A percentile compares a stretch with the other conserved stretches of the same genome.
phyloP scores from a whole-genome alignment of 2,888 invertebrate species.

The Gari tellinella region DNA sequence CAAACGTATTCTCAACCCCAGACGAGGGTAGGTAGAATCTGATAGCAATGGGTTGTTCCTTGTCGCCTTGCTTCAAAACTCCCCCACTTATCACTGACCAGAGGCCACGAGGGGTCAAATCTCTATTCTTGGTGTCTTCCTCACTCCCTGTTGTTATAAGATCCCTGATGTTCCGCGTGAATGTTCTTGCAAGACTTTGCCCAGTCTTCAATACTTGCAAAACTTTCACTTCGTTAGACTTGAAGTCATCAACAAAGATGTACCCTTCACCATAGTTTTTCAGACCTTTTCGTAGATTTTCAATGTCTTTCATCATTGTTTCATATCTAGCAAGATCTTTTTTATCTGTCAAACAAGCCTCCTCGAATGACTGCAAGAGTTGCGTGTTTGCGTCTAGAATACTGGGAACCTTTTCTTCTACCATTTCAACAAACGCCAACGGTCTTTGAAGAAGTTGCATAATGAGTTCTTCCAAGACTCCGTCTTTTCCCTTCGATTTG shows the following conservation, averaged over 20 bases:
- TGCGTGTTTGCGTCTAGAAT: constrained; percentile 67
- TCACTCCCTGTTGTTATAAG: constrained; percentile 4
- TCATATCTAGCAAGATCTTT: constrained; percentile 55
- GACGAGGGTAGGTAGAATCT: constrained; percentile 64
- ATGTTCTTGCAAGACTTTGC: constrained; percentile 29
- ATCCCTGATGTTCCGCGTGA: constrained; percentile 9
- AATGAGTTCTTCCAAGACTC: constrained; percentile 43
- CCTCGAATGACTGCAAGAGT: constrained; percentile 63
- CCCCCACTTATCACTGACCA: constrained; percentile 63
- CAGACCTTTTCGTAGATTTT: constrained; percentile 59
- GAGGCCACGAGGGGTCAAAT: constrained; percentile 44
- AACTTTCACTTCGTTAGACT: constrained; percentile 54
- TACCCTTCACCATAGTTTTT: constrained; percentile 64
- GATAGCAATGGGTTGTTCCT: constrained; percentile 57
- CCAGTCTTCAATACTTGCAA: constrained; percentile 28
- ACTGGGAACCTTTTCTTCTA: constrained; percentile 58
- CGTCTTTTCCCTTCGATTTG: constrained; percentile 5
- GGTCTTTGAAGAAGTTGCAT: constrained; percentile 53
- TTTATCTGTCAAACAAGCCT: constrained; percentile 44
- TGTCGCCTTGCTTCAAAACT: constrained; percentile 35
- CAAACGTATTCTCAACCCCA: constrained; percentile 60
- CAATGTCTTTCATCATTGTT: constrained; percentile 63
- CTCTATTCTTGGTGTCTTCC: background rate
- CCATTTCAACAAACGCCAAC: constrained; percentile 39
- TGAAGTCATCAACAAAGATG: constrained; percentile 67